phyloP scores from a whole-genome alignment of 2,888 invertebrate genomes.

The Parelbella ahira region DNA sequence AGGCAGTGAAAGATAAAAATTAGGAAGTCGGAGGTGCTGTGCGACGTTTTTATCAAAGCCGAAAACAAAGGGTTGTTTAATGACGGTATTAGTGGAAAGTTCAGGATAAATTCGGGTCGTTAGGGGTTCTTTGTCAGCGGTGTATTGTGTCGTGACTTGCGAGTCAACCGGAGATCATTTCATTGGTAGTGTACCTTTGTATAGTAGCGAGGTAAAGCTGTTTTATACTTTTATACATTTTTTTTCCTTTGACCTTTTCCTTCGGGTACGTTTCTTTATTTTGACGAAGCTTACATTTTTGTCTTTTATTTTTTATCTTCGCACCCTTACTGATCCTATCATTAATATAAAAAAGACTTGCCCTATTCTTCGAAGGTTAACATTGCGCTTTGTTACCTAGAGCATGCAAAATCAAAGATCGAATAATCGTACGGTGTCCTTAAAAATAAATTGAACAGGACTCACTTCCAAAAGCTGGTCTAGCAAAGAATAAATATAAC shows the following conservation, averaged over 20 bases:
- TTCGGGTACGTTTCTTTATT: conserved; percentile 6
- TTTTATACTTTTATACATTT: too few relatives aligned
- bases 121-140: conserved; percentile 68
- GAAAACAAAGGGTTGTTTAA: conserved; percentile 77
- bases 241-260: conserved; percentile 3
- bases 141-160: conserved; percentile 59
- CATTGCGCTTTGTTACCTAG: too few relatives aligned
- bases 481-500: too few relatives aligned
- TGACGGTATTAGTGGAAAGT: conserved; percentile 77
- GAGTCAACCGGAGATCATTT: conserved; percentile 42
- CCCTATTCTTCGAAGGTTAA: too few relatives aligned
- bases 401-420: too few relatives aligned
- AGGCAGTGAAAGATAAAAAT: conserved; percentile 71
- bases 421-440: too few relatives aligned
- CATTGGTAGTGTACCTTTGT: conserved; percentile 19
- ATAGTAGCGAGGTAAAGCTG: conserved; percentile 9
- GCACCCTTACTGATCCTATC: not conserved
- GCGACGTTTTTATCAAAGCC: conserved; percentile 72
- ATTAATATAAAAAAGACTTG: too few relatives aligned
- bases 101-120: conserved; percentile 75
- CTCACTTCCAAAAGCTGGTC: too few relatives aligned
- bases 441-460: too few relatives aligned
- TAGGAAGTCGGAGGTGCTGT: conserved; percentile 63
- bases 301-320: not conserved
- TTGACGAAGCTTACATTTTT: conserved; percentile 3